Conservation (phyloP, 2,888 invertebrate species). For the Lepidonotus clava region DNA sequence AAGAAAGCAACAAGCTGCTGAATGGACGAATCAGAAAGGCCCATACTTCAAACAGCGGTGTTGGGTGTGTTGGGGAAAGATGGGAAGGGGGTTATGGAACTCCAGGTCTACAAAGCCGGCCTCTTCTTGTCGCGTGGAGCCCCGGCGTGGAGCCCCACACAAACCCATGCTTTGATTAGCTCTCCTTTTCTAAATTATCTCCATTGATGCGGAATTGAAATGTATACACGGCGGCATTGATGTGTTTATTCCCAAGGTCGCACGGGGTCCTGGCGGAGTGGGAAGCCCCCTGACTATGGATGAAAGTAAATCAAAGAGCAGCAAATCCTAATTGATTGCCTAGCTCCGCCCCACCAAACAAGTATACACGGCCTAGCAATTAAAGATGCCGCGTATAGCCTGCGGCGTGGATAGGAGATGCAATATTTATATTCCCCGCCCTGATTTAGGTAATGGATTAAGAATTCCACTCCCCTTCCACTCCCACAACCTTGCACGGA, state of each 20-base stretch:
- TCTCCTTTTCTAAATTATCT: neutral
- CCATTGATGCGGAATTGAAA: neutral
- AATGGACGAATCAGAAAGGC: neutral
- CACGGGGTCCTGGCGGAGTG: no score
- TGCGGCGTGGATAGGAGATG: neutral
- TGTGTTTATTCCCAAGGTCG: no score
- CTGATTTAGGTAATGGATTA: neutral
- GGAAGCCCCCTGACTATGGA: no score
- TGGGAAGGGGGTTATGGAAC: no score
- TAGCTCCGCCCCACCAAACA: neutral
- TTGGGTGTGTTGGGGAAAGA: no score
- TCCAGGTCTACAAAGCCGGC: no score
- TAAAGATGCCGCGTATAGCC: neutral
- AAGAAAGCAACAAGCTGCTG: neutral
- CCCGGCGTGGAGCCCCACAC: no score
- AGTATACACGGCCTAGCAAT: neutral
- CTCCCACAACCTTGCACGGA: no score
- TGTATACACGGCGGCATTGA: neutral
- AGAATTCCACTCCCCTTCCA: neutral
- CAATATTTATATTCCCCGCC: slow-evolving; percentile 14
- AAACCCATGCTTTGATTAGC: neutral
- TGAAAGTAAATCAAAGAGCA: neutral
- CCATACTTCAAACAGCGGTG: neutral
- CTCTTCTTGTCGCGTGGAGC: no score
- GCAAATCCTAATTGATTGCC: slow-evolving; percentile 13